Conservation (phyloP, 1,140 invertebrate genomes). For the Aporrectodea caliginosa region DNA sequence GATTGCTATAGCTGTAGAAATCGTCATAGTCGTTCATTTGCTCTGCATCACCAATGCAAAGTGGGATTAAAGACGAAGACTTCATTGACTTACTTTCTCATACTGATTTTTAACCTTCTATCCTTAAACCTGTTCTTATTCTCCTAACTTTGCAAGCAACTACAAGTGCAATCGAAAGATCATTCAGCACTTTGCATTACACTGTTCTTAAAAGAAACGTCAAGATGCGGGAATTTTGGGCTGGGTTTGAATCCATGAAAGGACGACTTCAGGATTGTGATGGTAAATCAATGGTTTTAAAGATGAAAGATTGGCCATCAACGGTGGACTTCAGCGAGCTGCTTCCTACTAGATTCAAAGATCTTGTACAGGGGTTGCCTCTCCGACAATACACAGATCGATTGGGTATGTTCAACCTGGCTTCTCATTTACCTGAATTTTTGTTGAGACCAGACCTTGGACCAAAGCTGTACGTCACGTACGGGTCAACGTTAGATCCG, state of each 20-base stretch:
- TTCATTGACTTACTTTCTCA: no score
- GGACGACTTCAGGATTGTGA: slow-evolving; percentile 75
- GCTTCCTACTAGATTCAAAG: slow-evolving; percentile 73
- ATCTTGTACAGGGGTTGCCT: slow-evolving; percentile 89
- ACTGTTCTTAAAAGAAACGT: no score
- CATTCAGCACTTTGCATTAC: no score
- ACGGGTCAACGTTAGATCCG: slow-evolving; percentile 61
- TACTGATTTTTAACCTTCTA: no score
- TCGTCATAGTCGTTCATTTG: no score
- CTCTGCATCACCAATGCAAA: no score
- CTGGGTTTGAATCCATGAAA: slow-evolving; percentile 74
- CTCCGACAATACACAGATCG: slow-evolving; percentile 85
- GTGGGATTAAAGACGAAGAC: no score
- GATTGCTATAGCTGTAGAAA: no score
- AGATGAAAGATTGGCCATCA: slow-evolving; percentile 82
- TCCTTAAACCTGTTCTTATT: no score
- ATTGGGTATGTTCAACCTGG: slow-evolving; percentile 84
- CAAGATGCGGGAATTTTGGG: slow-evolving; percentile 93
- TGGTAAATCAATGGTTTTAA: slow-evolving; percentile 78
- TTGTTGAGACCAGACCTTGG: slow-evolving; percentile 93
- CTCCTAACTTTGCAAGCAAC: no score
- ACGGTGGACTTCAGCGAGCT: slow-evolving; percentile 92
- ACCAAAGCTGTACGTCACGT: slow-evolving; percentile 98
- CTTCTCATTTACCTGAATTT: slow-evolving; percentile 78
- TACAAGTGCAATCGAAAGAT: no score